Evolutionary conservation across 92 coral and sea anemone species (phyloP).

Genomic region (Phymanthus crucifer): DNA sequence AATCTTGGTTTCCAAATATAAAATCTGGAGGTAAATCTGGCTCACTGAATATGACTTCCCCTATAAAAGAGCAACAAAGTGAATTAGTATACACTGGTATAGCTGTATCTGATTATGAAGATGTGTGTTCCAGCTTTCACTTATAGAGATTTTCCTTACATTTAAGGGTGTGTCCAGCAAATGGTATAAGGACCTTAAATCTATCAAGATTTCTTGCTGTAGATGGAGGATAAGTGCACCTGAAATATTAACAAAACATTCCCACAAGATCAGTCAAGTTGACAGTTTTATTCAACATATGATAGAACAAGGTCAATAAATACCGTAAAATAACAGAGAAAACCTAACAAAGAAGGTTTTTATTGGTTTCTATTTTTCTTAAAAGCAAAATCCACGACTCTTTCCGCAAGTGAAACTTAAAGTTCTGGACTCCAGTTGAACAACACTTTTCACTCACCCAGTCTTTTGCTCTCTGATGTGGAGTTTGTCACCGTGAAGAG

Average conservation of each 20-base stretch:
- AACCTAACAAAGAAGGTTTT: background rate
- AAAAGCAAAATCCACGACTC: background rate
- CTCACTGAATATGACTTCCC: constrained; percentile 90
- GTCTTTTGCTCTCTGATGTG: constrained; percentile 70
- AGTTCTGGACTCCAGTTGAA: background rate
- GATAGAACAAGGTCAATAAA: background rate
- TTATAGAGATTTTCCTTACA: constrained; percentile 52
- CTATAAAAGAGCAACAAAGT: constrained; percentile 37
- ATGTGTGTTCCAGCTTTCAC: background rate
- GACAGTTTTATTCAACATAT: background rate
- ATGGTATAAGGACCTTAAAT: constrained; percentile 85
- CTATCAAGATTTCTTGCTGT: constrained; percentile 67
- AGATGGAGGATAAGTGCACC: constrained; percentile 51
- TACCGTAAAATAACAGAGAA: too few species aligned
- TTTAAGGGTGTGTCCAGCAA: constrained; percentile 84
- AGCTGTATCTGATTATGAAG: background rate
- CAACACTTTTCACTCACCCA: constrained; percentile 45
- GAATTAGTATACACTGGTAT: background rate
- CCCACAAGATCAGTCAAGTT: background rate
- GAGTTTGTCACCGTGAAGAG: constrained; percentile 65
- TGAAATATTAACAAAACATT: constrained; percentile 18
- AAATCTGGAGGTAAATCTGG: constrained; percentile 90
- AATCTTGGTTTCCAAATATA: constrained; percentile 77
- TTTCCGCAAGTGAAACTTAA: background rate
- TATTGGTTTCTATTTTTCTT: background rate